These are phyloP conservation scores for Nysson spinosus DNA, from an alignment of 2,888 invertebrate genomes.

Conservation along the genomic window DNA sequence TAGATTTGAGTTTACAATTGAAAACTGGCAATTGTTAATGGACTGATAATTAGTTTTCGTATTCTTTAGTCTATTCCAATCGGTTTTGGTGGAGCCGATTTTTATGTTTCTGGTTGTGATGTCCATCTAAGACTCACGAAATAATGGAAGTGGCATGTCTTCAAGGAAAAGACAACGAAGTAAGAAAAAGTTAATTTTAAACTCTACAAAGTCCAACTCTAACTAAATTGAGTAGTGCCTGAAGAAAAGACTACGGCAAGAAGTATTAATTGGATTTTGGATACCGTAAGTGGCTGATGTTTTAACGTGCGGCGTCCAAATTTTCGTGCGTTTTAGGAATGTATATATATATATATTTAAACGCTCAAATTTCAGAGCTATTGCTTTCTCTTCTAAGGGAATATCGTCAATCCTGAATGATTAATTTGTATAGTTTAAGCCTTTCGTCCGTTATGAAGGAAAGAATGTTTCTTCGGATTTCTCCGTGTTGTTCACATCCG, in stretches of 20 bases:
- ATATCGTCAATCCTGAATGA: conserved; percentile 1
- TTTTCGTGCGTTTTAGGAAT: conserved; percentile 31
- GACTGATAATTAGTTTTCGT: conserved; percentile 30
- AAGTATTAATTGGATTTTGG: too few species aligned
- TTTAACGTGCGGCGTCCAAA: conserved; percentile 18
- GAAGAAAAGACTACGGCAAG: too few species aligned
- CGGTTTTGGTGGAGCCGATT: conserved; percentile 51
- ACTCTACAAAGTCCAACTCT: too few species aligned
- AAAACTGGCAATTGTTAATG: conserved; percentile 16
- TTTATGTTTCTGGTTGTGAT: conserved; percentile 69
- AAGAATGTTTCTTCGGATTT: conserved; percentile 11
- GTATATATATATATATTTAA: conserved; percentile 40
- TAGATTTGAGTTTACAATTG: conserved; percentile 25
- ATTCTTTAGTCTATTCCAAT: conserved; percentile 14
- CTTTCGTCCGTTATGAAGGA: neutral
- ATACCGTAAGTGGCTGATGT: too few species aligned
- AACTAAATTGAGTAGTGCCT: too few species aligned
- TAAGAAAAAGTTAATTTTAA: too few species aligned
- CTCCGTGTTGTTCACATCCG: conserved; percentile 17
- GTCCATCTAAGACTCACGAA: conserved; percentile 52
- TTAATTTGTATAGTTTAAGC: conserved; percentile 7
- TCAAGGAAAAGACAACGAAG: conserved; percentile 6
- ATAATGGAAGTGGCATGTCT: conserved; percentile 5
- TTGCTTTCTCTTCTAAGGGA: conserved; percentile 25
- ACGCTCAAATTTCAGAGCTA: conserved; percentile 29